These are phyloP conservation scores for Lucifuga dentata DNA, from an alignment of 2,113 vertebrate genomes.

Conservation along the genomic window DNA sequence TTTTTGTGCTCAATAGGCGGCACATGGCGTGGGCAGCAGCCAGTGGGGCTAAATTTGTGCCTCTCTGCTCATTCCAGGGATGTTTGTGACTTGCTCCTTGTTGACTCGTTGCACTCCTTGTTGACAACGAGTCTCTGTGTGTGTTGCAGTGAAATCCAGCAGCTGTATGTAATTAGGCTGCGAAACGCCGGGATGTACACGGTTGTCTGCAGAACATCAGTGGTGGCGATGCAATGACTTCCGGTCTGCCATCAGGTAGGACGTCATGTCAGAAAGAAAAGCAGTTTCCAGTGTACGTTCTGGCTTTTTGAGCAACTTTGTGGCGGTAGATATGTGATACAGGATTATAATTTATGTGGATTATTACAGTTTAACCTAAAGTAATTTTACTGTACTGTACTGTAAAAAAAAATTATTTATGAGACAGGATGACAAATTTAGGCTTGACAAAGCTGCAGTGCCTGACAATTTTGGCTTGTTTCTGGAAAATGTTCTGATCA, in stretches of 20 bases:
- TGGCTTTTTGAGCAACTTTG: too few relatives aligned
- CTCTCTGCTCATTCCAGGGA: constrained; percentile 73
- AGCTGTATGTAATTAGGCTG: constrained; percentile 65
- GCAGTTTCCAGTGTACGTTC: too few relatives aligned
- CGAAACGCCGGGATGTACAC: constrained; percentile 39
- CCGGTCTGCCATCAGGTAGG: background rate
- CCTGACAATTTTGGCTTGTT: too few relatives aligned
- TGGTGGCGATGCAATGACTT: constrained; percentile 9
- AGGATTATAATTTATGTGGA: too few relatives aligned
- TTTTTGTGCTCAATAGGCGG: constrained; percentile 69
- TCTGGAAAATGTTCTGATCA: too few relatives aligned
- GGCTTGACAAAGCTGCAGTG: too few relatives aligned
- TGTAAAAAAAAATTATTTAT: too few relatives aligned
- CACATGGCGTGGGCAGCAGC: constrained; percentile 72
- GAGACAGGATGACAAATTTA: too few relatives aligned
- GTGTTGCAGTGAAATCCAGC: constrained; percentile 56
- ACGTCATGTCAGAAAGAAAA: too few relatives aligned
- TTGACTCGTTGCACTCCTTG: constrained; percentile 66
- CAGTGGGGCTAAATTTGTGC: constrained; percentile 73
- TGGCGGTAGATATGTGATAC: too few relatives aligned
- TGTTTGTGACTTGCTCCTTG: constrained; percentile 75
- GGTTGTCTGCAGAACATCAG: constrained; percentile 33
- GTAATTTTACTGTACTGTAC: too few relatives aligned
- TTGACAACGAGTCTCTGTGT: constrained; percentile 68
- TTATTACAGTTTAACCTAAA: too few relatives aligned